Conservation (phyloP, 1,140 invertebrate species). For the Drosophila rhopaloa region DNA sequence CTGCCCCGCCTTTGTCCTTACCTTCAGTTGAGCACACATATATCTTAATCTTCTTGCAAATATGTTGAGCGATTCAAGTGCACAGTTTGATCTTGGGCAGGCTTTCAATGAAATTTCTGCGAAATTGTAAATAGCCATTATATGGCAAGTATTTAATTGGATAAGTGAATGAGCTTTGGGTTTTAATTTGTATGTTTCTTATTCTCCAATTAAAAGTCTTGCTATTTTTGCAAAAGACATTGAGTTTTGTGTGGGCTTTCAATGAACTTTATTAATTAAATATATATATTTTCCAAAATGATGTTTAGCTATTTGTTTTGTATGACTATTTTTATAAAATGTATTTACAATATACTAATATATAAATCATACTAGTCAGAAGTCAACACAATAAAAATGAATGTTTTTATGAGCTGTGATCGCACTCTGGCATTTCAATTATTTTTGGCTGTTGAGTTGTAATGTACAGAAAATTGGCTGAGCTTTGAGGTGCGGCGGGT, state of each 20-base stretch:
- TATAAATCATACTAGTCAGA: no score
- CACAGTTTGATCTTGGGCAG: constrained; percentile 35
- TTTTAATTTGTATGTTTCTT: background rate
- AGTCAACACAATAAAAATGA: background rate
- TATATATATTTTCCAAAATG: no score
- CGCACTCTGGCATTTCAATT: background rate
- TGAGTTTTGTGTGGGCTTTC: background rate
- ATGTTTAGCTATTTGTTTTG: no score
- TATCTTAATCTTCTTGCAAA: constrained; percentile 49
- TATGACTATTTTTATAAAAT: no score
- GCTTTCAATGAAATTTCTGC: constrained; percentile 6
- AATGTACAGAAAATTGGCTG: background rate
- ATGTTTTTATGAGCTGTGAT: background rate
- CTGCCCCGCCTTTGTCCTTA: constrained; percentile 37
- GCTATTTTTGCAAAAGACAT: background rate
- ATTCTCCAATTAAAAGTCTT: background rate
- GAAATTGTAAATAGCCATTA: constrained; percentile 10
- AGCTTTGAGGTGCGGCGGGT: background rate
- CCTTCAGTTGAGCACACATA: constrained; percentile 28
- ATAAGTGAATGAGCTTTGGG: constrained; percentile 4
- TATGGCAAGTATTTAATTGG: background rate
- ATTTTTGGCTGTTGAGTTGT: background rate
- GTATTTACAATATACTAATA: no score
- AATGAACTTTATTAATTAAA: background rate
- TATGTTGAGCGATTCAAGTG: constrained; percentile 30